Evolutionary conservation across 2,888 invertebrate species (phyloP).

Genomic region (Caenorhabditis panamensis): DNA sequence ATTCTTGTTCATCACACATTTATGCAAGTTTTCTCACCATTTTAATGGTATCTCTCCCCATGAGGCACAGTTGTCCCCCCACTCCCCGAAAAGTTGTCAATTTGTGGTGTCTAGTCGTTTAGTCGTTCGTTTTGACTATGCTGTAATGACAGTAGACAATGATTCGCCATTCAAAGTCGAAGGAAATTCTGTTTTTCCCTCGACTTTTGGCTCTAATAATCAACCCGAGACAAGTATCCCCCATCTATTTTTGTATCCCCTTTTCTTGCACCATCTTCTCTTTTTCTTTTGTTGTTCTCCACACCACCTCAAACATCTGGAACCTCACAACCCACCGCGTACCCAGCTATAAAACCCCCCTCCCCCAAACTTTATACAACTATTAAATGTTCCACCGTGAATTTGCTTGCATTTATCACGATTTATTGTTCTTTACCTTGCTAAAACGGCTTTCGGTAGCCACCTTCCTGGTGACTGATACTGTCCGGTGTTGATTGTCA

Average conservation of each 20-base stretch:
- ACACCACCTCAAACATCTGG: constrained; percentile 13
- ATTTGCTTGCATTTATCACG: background rate
- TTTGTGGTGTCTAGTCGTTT: constrained; percentile 13
- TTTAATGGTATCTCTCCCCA: constrained; percentile 49
- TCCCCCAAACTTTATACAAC: too few species aligned
- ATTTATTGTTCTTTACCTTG: constrained; percentile 14
- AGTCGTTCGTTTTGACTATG: constrained; percentile 13
- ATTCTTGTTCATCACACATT: constrained; percentile 52
- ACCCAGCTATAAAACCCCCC: constrained; percentile 64
- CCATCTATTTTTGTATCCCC: constrained; percentile 1
- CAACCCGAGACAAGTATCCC: background rate
- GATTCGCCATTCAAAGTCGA: background rate
- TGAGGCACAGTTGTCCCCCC: constrained; percentile 15
- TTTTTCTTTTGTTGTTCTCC: constrained; percentile 10
- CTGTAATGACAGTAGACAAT: constrained; percentile 22
- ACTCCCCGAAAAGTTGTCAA: constrained; percentile 10
- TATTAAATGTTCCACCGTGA: background rate
- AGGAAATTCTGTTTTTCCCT: background rate
- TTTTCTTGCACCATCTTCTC: background rate
- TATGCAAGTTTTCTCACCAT: constrained; percentile 59
- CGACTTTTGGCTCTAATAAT: background rate
- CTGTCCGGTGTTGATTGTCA: constrained; percentile 37
- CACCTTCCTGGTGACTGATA: background rate
- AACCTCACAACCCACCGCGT: constrained; percentile 16
- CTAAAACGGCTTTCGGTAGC: background rate